Base-by-base conservation (phyloP, 2,797 vertebrate genomes). In the Setipinna tenuifilis region DNA sequence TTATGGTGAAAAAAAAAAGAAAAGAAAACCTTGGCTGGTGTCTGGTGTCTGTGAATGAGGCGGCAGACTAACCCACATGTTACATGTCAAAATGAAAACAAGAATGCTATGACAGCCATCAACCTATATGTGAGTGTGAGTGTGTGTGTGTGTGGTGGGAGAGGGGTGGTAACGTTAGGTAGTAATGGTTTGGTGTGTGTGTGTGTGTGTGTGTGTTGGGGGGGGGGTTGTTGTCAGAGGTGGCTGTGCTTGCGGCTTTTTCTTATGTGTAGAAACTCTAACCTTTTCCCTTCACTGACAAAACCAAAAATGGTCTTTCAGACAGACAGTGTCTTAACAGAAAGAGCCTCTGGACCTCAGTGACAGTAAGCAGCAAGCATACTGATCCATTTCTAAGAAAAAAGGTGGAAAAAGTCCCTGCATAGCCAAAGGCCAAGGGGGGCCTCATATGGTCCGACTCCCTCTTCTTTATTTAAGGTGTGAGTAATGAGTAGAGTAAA, bases 41-140 rank as follows among this genome's bases (percentile, higher is more conserved):
- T 21, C 6, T 78, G 31, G 31, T 75, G 71, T 71, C 23, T 78
- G 71, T 44, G 31, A 78, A 78, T 78, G 71, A 21, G 35, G 71
- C 44, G 35, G 71, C 35, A 44, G 71, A 78, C 71, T 21, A 78
- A 44, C 35, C 17, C 35, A 78, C 71, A 71, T 71, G 71, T 78
- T 16, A 75, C 31, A 75, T 41, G 71, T 19, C 5, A 78, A 17
- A 75, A 35, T 75, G 68, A 75, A 75, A 35, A 14, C 28, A 17
- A 17, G 28, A 54, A 1, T 54, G 6, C 68, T 75, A 75, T 75
- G 28, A 14, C 23, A 28, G 62, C 23, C 25, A 12, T 28, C 4
- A 41, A 41, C 5, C 11, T 19, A 3, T 41, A 28, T 35, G 14
- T 28, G 12, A 3, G 31, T 6, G 31, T 2, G 16, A 19, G 31